Conservation (phyloP, 64 coral and sea anemone species). For the Pocillopora damicornis region DNA sequence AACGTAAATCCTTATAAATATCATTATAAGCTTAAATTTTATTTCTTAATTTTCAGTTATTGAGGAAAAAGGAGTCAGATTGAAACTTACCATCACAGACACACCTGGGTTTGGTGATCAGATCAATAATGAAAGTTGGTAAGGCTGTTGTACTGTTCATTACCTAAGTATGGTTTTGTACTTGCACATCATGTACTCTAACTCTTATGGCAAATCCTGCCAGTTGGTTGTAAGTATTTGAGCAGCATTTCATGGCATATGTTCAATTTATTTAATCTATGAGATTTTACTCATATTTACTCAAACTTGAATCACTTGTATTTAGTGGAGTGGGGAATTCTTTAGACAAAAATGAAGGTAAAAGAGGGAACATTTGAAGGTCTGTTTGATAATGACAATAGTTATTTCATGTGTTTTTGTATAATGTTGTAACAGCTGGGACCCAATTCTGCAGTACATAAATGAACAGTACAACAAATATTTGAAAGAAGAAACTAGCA, state of each 20-base stretch:
- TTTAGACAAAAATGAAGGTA: too few species aligned
- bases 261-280: too few species aligned
- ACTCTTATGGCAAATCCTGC: too few species aligned
- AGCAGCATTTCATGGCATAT: too few species aligned
- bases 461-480: slow-evolving; percentile 93
- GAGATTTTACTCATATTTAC: too few species aligned
- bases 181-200: too few species aligned
- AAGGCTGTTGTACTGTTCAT: neutral
- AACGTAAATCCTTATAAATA: neutral
- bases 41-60: slow-evolving; percentile 64
- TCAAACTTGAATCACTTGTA: too few species aligned
- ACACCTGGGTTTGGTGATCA: slow-evolving; percentile 99
- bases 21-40: neutral
- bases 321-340: too few species aligned
- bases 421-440: slow-evolving; percentile 67
- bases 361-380: too few species aligned
- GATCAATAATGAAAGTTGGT: slow-evolving; percentile 99
- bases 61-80: slow-evolving; percentile 95
- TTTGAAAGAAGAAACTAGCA: slow-evolving; percentile 88
- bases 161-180: neutral
- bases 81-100: slow-evolving; percentile 89
- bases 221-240: too few species aligned
- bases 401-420: neutral
- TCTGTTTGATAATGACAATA: neutral
- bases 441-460: slow-evolving; percentile 94